Evolutionary conservation across 1,140 invertebrate species (phyloP).

Genomic region (Zaprionus gabonicus): DNA sequence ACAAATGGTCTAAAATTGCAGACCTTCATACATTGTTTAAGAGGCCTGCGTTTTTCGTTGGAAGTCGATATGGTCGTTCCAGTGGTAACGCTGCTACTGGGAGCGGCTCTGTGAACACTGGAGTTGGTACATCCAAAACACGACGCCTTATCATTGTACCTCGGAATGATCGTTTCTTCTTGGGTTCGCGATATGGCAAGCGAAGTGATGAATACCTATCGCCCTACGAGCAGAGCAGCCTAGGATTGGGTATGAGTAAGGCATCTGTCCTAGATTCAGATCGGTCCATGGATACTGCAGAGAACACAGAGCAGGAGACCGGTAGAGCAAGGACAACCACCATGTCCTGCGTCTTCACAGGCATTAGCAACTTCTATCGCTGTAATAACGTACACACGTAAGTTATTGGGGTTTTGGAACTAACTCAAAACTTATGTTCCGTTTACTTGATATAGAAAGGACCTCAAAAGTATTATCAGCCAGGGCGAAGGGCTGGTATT

Average conservation of each 20-base stretch:
- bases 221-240: slow-evolving; percentile 59
- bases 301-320: slow-evolving; percentile 7
- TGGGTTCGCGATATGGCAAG: slow-evolving; percentile 83
- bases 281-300: not conserved
- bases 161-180: slow-evolving; percentile 81
- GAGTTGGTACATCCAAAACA: slow-evolving; percentile 56
- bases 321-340: slow-evolving; percentile 20
- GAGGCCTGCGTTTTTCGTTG: slow-evolving; percentile 78
- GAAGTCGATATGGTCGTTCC: slow-evolving; percentile 82
- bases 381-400: slow-evolving; percentile 65
- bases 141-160: slow-evolving; percentile 74
- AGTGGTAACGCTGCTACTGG: slow-evolving; percentile 40
- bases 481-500: slow-evolving; percentile 28
- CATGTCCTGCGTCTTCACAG: slow-evolving; percentile 73
- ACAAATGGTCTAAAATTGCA: slow-evolving; percentile 1
- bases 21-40: slow-evolving; percentile 59
- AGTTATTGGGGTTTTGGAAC: slow-evolving; percentile 19
- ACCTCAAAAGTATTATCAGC: slow-evolving; percentile 42
- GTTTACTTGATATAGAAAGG: slow-evolving; percentile 22
- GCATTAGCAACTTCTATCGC: slow-evolving; percentile 67
- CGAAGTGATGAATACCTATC: slow-evolving; percentile 58
- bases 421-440: not conserved
- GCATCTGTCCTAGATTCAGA: slow-evolving; percentile 6
- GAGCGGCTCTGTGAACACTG: not conserved
- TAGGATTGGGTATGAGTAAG: slow-evolving; percentile 45